Evolutionary conservation across 2,113 vertebrate species (phyloP), one percentile per base, ranked within the genome.

Genomic region (Raja brachyura): DNA sequence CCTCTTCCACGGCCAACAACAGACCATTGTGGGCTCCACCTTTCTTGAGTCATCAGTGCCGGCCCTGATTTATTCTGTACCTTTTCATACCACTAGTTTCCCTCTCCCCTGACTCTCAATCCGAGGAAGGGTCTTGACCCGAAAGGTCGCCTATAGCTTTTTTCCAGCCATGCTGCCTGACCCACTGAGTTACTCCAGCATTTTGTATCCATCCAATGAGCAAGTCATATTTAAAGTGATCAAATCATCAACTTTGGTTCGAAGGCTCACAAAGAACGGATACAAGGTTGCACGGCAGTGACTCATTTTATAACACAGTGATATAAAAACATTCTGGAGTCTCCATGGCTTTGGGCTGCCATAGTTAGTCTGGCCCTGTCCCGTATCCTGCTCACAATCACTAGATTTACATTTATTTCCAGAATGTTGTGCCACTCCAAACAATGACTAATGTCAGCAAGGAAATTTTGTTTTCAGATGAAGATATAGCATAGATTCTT

Each of bases 361-460:
- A 56, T 63, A 63, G 88, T 48, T 92, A 48, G 68, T 73, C 66
- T 92, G 88, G 88, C 88, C 48, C 16, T 48, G 70, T 20, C n/a
- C 66, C 18, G 66, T 25, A 92, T 73, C 88, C 88, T 92, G 88
- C 66, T 70, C 7, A 68, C 86, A 70, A 22, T 48, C 18, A 5
- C 88, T 92, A 3, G 70, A 39, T 25, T 92, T 48, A 68, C 39
- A 16, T 5, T 10, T 92, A 92, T 92, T 92, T 73, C 88, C 88
- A 92, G 88, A 48, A 48, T 48, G 25, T 73, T 16, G 16, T 92
- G 31, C 66, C 88, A 90, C 20, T 90, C 66, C n/a, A 92, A 92
- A 70, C 88, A 92, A 73, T 70, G 66, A 66, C 59, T 16, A 1
- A 70, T 20, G 20, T 92, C 66, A 73, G 25, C 48, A 16, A 70